phyloP scores from a whole-genome alignment of 2,888 invertebrate genomes.

The Agapostemon virescens region DNA sequence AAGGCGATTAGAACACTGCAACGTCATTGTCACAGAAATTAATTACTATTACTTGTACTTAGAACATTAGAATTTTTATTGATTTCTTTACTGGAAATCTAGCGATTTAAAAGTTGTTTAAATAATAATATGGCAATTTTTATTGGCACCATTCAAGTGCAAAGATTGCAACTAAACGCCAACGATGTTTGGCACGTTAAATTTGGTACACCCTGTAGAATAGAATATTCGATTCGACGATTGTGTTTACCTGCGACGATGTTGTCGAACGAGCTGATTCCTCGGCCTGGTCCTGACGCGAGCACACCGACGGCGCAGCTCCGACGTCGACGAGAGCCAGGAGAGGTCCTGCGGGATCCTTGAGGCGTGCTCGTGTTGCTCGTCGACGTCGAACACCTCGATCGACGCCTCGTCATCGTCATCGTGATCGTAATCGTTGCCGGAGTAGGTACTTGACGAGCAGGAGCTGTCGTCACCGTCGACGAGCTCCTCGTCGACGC shows the following conservation, averaged over 20 bases:
- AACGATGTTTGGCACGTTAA: too few relatives aligned
- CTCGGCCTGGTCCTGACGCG: slow-evolving; percentile 61
- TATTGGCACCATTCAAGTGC: too few relatives aligned
- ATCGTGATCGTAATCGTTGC: slow-evolving; percentile 38
- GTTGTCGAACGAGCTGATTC: slow-evolving; percentile 48
- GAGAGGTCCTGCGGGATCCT: slow-evolving; percentile 63
- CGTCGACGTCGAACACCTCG: slow-evolving; percentile 63
- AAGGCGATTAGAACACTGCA: too few relatives aligned
- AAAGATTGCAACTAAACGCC: too few relatives aligned
- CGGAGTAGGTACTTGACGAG: slow-evolving; percentile 43
- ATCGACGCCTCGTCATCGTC: slow-evolving; percentile 60
- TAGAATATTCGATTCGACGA: neutral
- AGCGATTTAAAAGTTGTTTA: too few relatives aligned
- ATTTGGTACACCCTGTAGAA: too few relatives aligned
- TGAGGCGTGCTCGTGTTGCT: slow-evolving; percentile 52
- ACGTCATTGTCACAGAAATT: too few relatives aligned
- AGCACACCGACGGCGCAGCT: slow-evolving; percentile 70
- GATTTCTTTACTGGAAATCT: too few relatives aligned
- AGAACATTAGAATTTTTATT: too few relatives aligned
- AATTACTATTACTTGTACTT: too few relatives aligned
- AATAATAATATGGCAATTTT: too few relatives aligned
- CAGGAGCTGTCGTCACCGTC: slow-evolving; percentile 57
- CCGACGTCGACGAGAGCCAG: slow-evolving; percentile 71
- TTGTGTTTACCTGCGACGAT: slow-evolving; percentile 55
- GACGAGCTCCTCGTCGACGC: slow-evolving; percentile 67